Base-by-base conservation (phyloP, 2,888 invertebrate species). In the Drosophila putrida region DNA sequence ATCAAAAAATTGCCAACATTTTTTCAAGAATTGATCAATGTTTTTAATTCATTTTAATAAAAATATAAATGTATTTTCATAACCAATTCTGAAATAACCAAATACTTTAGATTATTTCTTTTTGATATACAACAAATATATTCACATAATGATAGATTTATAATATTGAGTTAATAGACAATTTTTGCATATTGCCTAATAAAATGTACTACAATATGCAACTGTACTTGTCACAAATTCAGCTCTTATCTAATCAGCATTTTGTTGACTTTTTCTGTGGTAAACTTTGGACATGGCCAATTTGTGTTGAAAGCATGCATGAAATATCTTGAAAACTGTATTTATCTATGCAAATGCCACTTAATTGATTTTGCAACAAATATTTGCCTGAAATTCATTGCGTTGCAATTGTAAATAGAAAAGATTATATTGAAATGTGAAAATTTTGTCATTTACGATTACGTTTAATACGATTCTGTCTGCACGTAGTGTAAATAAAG, bases 401-500 rank as follows among this genome's bases (percentile, higher is more conserved):
- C 46, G 70, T 53, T 46, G 44, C 51, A 36, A 36, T 28, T 50
- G 43, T 11, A 47, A 64, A 64, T 39, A 20, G 55, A 75, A 55
- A 27, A 31, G 38, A 54, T 72, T 50, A 25, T 25, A 27, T 46
- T 27, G 9, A 58, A 47, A 9, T 49, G 54, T 27, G 13, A 4
- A 39, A 47, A 67, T 33, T 50, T 71, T 60, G n/a, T 31, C 61
- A 63, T 65, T 71, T 76, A 9, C 46, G 43, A 39, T 55, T 50
- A 47, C 62, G 38, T 62, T 63, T 55, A 57, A 61, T 68, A 28
- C 60, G 67, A 72, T 65, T 72, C 55, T 83, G 74, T 77, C 79
- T 76, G 81, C 84, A 85, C 84, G 89, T 85, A 87, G 57, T 10
- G 50, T 57, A 84, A 84, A 85, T 85, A 85, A 85, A 88, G 70